Evolutionary conservation across 2,797 vertebrate species (phyloP).

Genomic region (Discoglossus pictus): DNA sequence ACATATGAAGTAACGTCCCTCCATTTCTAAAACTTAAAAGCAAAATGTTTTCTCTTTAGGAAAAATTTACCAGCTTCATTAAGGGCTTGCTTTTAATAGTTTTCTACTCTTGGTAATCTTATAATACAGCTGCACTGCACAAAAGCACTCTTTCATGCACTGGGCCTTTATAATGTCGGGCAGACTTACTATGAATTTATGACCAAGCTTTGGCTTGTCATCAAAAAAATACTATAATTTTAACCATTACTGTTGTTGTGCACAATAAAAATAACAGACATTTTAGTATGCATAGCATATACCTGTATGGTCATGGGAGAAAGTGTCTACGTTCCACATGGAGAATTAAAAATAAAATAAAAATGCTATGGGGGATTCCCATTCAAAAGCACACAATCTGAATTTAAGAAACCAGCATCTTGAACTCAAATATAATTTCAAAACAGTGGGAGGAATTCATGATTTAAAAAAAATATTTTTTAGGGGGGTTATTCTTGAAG

Average conservation of each 20-base stretch:
- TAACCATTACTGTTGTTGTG: constrained; percentile 22
- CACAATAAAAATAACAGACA: constrained; percentile 5
- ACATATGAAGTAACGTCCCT: constrained; percentile 5
- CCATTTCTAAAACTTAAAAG: background rate
- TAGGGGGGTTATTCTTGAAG: no score
- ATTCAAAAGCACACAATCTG: no score
- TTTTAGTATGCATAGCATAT: no score
- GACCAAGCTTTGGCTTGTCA: constrained; percentile 37
- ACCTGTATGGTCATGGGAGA: no score
- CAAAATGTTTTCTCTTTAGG: constrained; percentile 15
- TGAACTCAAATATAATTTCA: no score
- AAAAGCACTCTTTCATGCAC: constrained; percentile 7
- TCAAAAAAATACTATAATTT: constrained; percentile 36
- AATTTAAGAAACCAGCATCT: no score
- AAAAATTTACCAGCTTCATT: constrained; percentile 19
- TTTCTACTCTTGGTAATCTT: background rate
- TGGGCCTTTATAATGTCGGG: constrained; percentile 5
- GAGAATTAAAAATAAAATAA: no score
- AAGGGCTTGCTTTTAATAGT: constrained; percentile 8
- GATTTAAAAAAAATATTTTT: no score
- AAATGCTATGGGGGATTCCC: no score
- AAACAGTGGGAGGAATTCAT: no score
- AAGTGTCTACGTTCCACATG: no score
- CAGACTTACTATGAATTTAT: constrained; percentile 34
- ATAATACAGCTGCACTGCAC: constrained; percentile 14